These are phyloP conservation scores for Eidolon helvum DNA, from an alignment of 2,113 vertebrate genomes.

Conservation along the genomic window DNA sequence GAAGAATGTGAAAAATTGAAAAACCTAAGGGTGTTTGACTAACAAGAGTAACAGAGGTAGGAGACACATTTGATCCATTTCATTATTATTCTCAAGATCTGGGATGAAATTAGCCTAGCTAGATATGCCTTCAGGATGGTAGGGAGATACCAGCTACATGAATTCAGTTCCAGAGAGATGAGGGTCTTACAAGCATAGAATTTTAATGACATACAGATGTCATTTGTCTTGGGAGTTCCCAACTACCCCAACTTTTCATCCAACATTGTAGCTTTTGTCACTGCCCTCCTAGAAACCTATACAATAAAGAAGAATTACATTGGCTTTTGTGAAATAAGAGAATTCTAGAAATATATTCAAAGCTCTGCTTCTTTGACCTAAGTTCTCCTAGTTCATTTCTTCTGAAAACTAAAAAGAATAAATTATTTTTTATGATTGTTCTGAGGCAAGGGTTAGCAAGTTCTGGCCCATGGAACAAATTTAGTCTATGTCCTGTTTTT, in stretches of 20 bases:
- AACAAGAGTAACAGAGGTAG: neutral
- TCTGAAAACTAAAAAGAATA: conserved; percentile 37
- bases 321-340: neutral
- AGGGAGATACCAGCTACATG: neutral
- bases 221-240: neutral
- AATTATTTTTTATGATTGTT: conserved; percentile 9
- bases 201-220: neutral
- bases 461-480: neutral
- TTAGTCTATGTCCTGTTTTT: neutral
- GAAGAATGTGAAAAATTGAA: neutral
- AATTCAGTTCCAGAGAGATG: neutral
- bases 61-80: neutral
- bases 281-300: neutral
- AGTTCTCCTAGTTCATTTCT: neutral
- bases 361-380: neutral
- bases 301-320: neutral
- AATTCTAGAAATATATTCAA: neutral
- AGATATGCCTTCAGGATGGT: neutral
- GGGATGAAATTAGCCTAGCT: neutral
- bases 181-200: neutral
- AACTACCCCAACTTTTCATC: neutral
- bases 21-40: neutral
- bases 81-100: neutral
- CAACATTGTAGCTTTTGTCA: neutral
- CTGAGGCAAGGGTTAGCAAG: neutral